A percentile compares a stretch with the other conserved stretches of the same genome.
phyloP scores from a whole-genome alignment of 2,888 invertebrate genomes.

The Parnassius orleans region DNA sequence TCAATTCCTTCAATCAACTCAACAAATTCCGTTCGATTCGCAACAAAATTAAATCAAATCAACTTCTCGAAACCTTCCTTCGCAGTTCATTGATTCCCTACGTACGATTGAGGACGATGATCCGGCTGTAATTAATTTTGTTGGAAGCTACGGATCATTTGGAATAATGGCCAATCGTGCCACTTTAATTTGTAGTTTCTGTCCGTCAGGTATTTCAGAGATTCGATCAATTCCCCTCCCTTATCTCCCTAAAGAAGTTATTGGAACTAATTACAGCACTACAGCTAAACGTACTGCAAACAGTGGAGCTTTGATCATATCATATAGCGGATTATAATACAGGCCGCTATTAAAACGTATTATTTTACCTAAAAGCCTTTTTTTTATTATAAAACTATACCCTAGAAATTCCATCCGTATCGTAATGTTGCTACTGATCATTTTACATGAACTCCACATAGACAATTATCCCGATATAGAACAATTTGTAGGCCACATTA shows the following conservation, averaged over 20 bases:
- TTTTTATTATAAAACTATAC: no score
- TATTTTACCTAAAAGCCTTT: no score
- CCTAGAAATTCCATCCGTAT: no score
- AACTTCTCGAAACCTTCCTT: slow-evolving; percentile 40
- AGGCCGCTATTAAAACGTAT: no score
- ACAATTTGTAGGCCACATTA: no score
- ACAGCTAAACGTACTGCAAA: no score
- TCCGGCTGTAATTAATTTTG: slow-evolving; percentile 65
- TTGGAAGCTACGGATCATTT: slow-evolving; percentile 63
- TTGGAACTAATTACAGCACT: no score
- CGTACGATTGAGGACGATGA: slow-evolving; percentile 47
- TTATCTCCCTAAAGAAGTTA: not conserved
- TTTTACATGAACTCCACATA: no score
- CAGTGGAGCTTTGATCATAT: no score
- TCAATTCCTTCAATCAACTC: not conserved
- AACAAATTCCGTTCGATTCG: slow-evolving; percentile 21
- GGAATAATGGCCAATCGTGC: slow-evolving; percentile 62
- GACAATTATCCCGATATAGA: no score
- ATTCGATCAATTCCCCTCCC: slow-evolving; percentile 12
- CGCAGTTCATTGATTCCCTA: slow-evolving; percentile 51
- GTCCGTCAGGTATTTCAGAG: slow-evolving; percentile 24
- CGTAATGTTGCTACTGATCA: no score
- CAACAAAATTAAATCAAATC: slow-evolving; percentile 34
- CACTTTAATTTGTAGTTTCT: slow-evolving; percentile 40
- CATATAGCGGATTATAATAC: no score